Base-by-base conservation (phyloP, 1,140 invertebrate species). In the Octopus sinensis region DNA sequence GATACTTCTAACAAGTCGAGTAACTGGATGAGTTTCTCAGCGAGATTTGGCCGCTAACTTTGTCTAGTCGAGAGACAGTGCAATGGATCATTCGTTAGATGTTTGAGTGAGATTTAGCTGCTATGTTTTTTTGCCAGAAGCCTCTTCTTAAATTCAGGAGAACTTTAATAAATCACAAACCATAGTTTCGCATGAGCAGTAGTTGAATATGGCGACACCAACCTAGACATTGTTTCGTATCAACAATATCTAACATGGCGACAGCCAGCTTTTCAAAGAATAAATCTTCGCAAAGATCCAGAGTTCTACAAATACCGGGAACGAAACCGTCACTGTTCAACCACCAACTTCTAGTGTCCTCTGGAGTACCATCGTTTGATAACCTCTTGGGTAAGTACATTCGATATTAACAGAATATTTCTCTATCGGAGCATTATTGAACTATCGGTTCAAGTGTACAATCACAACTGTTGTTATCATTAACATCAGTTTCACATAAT, bases 341-440 rank as follows among this genome's bases (percentile, higher is more conserved):
- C 88, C 93, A 93, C 53, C 94, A 94, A 86, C 89, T 94, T 78
- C 91, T 95, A 52, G 90, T 94, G 51, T 95, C 94, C 7, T 93
- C 93, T 73, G 94, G 94, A 51, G 93, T 95, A 85, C 93, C 93
- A 54, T 94, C 94, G n/a, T 85, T 95, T 62, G 94, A 95, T 91
- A 89, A 92, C 84, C 89, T 94, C 82, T 90, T 95, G 85, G 94
- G 94, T 87, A 85, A 81, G 77, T 71, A 43, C 30, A 43, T 43
- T 43, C 30, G 30, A 43, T 43, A 43, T 43, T 43, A 43, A 43
- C 30, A 43, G 0, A 0, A 43, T 43, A 43, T 43, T 43, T 43
- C 30, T 2, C 3, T 43, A 43, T 43, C 30, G 30, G 30, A 43
- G 3, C 30, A 43, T 43, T 43, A 43, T 43, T 43, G 30, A 43